Conservation (phyloP, 2,888 invertebrate genomes). For the Drosophila neonasuta region DNA sequence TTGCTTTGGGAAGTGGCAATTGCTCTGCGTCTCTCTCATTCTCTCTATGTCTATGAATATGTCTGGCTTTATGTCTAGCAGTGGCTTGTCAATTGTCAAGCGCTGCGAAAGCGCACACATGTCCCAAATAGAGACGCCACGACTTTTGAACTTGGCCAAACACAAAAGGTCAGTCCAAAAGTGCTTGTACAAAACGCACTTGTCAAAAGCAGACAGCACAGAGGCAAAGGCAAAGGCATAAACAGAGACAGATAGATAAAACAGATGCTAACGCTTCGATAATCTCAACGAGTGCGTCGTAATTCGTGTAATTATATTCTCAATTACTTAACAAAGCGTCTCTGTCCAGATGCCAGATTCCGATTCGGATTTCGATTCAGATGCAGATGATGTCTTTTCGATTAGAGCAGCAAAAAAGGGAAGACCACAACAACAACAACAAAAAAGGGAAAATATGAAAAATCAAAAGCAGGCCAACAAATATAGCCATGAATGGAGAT, state of each 20-base stretch:
- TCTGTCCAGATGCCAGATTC: conserved; percentile 35
- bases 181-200: conserved; percentile 50
- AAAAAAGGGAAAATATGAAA: conserved; percentile 50
- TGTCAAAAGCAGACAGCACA: conserved; percentile 66
- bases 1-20: conserved; percentile 78
- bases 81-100: conserved; percentile 52
- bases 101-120: conserved; percentile 74
- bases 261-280: conserved; percentile 75
- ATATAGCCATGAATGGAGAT: conserved; percentile 75
- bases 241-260: conserved; percentile 51
- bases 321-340: conserved; percentile 73
- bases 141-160: conserved; percentile 57
- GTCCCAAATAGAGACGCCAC: conserved; percentile 40
- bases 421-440: conserved; percentile 28
- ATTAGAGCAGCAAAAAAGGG: conserved; percentile 34
- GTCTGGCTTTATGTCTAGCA: conserved; percentile 17
- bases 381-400: conserved; percentile 35
- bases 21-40: conserved; percentile 48
- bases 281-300: conserved; percentile 69
- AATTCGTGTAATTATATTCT: conserved; percentile 82
- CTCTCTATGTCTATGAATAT: conserved; percentile 16
- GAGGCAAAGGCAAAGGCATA: conserved; percentile 2
- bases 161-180: conserved; percentile 38
- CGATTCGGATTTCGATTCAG: conserved; percentile 30
- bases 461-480: conserved; percentile 61